Evolutionary conservation across 35 echinoderm and acorn worm species (phyloP).

Genomic region (Stichopus chloronotus): DNA sequence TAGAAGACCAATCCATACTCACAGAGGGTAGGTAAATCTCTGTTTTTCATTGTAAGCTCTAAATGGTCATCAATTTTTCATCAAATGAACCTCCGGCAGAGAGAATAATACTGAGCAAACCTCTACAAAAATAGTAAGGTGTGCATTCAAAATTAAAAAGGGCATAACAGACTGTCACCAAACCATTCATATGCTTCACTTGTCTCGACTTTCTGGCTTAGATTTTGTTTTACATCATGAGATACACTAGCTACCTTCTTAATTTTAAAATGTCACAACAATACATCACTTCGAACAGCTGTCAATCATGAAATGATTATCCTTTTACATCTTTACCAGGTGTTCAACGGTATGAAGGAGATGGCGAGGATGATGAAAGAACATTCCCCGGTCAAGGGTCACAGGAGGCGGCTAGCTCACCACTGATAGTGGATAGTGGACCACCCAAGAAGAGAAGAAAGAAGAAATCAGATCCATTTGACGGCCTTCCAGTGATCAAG

Average conservation of each 20-base stretch:
- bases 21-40: not conserved
- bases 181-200: no score
- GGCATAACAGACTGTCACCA: no score
- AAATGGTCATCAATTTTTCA: not conserved
- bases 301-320: not conserved
- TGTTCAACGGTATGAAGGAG: not conserved
- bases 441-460: constrained; percentile 45
- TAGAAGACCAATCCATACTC: not conserved
- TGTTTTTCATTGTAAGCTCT: not conserved
- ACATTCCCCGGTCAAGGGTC: constrained; percentile 19
- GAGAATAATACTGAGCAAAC: no score
- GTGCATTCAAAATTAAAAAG: no score
- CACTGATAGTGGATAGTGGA: not conserved
- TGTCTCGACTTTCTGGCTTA: no score
- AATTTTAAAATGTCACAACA: no score
- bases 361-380: not conserved
- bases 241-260: no score
- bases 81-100: no score
- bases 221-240: no score
- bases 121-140: no score
- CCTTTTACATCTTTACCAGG: not conserved
- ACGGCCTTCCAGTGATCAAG: constrained; percentile 63
- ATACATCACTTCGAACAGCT: no score
- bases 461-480: constrained; percentile 57
- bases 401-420: not conserved